Percentiles rank a stretch among this genome's conserved stretches.
Evolutionary conservation across 2,113 vertebrate genomes (phyloP).

Genomic region (Anhinga anhinga): DNA sequence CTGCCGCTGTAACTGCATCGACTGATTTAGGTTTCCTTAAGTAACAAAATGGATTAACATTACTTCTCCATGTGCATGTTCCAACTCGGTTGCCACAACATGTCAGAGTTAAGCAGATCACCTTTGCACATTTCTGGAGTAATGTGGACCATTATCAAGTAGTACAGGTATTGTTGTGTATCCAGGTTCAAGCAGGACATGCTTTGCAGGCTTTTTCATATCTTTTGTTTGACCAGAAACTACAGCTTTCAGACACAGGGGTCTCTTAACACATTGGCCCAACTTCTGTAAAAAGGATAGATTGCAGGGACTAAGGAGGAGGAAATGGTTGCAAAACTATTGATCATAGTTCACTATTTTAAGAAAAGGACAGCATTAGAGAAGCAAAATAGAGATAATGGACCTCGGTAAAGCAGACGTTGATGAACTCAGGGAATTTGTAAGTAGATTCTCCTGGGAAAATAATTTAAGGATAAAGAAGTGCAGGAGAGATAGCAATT

Average conservation of each 20-base stretch:
- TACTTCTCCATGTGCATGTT: not conserved
- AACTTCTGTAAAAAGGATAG: not conserved
- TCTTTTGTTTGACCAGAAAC: not conserved
- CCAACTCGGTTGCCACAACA: not conserved
- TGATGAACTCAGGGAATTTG: not conserved
- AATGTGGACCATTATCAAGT: not conserved
- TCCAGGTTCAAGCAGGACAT: not conserved
- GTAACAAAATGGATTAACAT: not conserved
- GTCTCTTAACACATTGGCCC: not conserved
- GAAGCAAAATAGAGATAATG: not conserved
- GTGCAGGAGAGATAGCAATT: not conserved
- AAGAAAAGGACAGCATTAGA: not conserved
- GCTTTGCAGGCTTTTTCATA: not conserved
- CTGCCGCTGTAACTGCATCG: not conserved
- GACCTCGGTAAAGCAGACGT: not conserved
- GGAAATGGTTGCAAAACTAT: not conserved
- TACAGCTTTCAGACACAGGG: not conserved
- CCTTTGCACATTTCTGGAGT: not conserved
- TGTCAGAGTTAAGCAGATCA: not conserved
- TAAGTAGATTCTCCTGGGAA: not conserved
- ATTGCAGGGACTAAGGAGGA: not conserved
- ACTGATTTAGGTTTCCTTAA: not conserved
- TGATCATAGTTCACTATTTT: not conserved
- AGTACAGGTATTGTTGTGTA: not conserved
- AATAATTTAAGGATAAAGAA: conserved; percentile 10